Evolutionary conservation across 2,888 invertebrate genomes (phyloP).

Genomic region (Perizoma affinitatum): DNA sequence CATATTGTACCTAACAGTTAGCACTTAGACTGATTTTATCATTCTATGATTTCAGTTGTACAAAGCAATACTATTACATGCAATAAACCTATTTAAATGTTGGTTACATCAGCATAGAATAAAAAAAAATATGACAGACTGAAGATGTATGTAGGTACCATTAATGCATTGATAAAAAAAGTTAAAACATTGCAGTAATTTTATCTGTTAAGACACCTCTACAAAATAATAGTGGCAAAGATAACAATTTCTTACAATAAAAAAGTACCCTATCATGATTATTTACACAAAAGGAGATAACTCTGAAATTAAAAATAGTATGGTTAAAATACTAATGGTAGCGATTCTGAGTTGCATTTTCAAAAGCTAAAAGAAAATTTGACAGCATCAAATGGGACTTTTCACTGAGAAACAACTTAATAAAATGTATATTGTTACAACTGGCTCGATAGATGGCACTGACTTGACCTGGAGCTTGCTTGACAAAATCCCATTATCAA

Average conservation of each 20-base stretch:
- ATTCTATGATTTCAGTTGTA: slow-evolving; percentile 20
- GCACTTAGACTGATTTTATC: slow-evolving; percentile 28
- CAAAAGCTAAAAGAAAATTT: too few species aligned
- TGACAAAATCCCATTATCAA: too few species aligned
- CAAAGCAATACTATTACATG: slow-evolving; percentile 15
- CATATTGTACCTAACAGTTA: slow-evolving; percentile 21
- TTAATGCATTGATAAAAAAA: slow-evolving; percentile 42
- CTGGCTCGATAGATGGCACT: too few species aligned
- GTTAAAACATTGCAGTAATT: slow-evolving; percentile 46
- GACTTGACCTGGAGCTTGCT: too few species aligned
- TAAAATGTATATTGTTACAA: too few species aligned
- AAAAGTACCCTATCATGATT: slow-evolving; percentile 62
- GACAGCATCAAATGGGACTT: too few species aligned
- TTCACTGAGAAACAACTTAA: too few species aligned
- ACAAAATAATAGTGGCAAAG: slow-evolving; percentile 60
- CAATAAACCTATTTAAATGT: slow-evolving; percentile 15
- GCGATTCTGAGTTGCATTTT: too few species aligned
- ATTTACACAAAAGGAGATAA: slow-evolving; percentile 68
- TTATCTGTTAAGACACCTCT: slow-evolving; percentile 63
- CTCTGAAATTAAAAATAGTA: slow-evolving; percentile 47
- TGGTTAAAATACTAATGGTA: too few species aligned
- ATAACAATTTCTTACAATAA: slow-evolving; percentile 55
- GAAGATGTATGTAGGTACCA: slow-evolving; percentile 8
- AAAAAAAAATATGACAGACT: background rate
- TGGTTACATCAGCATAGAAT: background rate